Conservation (phyloP, 1,140 invertebrate species). For the Chironomus striatipennis region DNA sequence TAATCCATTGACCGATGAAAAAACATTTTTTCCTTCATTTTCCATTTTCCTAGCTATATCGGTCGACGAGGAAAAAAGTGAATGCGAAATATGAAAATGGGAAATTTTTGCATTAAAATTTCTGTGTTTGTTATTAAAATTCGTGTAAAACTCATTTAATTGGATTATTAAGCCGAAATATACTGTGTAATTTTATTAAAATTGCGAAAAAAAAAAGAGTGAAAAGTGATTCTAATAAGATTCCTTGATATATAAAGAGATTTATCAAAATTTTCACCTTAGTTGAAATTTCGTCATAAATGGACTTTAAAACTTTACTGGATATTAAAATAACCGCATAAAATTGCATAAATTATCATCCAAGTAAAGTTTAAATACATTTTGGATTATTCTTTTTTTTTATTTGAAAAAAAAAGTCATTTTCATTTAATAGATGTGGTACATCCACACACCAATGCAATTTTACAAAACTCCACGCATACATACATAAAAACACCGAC, state of each 20-base stretch:
- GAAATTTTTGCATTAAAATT: neutral
- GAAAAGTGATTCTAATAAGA: too few species aligned
- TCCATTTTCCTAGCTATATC: neutral
- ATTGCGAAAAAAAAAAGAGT: neutral
- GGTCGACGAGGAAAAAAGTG: neutral
- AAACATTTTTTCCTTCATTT: constrained; percentile 23
- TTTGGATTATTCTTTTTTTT: too few species aligned
- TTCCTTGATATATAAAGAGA: too few species aligned
- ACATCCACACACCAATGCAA: constrained; percentile 14
- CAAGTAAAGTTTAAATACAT: neutral
- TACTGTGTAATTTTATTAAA: neutral
- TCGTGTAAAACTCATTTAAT: neutral
- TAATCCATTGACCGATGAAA: neutral
- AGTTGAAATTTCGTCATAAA: too few species aligned
- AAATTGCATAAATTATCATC: neutral
- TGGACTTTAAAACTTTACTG: neutral
- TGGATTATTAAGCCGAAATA: neutral
- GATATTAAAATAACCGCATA: neutral
- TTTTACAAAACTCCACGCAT: neutral
- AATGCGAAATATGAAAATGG: neutral
- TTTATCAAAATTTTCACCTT: too few species aligned
- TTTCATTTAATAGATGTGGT: neutral
- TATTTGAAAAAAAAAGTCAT: constrained; percentile 1
- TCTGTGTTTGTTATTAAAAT: neutral
- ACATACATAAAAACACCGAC: constrained; percentile 17